Evolutionary conservation across 2,888 invertebrate species (phyloP).

Genomic region (Pachydiplax longipennis): DNA sequence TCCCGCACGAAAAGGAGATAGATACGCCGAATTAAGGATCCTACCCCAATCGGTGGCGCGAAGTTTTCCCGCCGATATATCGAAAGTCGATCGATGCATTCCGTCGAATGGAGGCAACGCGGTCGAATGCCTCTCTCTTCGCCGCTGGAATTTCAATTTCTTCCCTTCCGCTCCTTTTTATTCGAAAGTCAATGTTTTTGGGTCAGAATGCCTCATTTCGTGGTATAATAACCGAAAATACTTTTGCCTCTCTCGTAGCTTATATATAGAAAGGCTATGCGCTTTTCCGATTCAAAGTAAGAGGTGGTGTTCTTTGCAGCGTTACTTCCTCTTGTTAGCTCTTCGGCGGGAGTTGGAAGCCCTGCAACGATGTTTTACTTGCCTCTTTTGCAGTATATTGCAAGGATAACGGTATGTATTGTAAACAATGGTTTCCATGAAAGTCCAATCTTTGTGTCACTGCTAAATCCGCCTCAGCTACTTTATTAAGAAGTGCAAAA

Average conservation of each 20-base stretch:
- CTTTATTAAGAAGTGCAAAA: too few relatives aligned
- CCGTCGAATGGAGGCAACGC: neutral
- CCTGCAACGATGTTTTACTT: too few relatives aligned
- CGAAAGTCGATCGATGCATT: neutral
- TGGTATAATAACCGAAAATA: neutral
- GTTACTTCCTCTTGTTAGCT: too few relatives aligned
- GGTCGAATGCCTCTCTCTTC: neutral
- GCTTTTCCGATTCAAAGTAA: neutral
- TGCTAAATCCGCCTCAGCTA: too few relatives aligned
- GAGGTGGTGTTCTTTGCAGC: neutral
- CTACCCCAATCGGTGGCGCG: neutral
- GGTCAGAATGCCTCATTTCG: neutral
- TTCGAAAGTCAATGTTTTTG: constrained; percentile 31
- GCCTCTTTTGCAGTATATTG: too few relatives aligned
- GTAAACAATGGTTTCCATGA: too few relatives aligned
- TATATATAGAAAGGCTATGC: neutral
- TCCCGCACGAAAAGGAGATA: neutral
- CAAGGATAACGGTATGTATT: too few relatives aligned
- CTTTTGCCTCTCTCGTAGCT: neutral
- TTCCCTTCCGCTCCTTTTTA: neutral
- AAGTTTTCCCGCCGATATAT: neutral
- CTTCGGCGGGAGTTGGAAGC: too few relatives aligned
- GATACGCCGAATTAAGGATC: neutral
- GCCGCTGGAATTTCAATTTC: neutral
- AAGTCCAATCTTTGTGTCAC: too few relatives aligned